Percentiles rank a stretch among this genome's conserved stretches.
These are phyloP conservation scores for Callipepla californica DNA, from an alignment of 2,113 vertebrate genomes.

Conservation along the genomic window DNA sequence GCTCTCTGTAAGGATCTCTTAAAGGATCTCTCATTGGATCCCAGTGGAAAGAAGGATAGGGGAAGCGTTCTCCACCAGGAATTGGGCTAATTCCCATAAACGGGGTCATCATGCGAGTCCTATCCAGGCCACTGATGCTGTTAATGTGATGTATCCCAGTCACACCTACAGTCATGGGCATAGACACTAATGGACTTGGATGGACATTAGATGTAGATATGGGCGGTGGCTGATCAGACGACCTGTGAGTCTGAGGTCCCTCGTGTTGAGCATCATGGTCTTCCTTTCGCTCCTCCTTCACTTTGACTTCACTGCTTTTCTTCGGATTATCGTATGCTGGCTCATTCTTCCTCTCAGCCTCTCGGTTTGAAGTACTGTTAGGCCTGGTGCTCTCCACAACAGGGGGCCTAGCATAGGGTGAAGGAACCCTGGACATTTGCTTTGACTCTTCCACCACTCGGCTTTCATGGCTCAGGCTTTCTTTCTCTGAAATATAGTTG, in stretches of 20 bases:
- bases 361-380: conserved; percentile 85
- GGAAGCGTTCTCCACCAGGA: conserved; percentile 93
- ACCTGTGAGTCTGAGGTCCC: conserved; percentile 80
- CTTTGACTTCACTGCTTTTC: conserved; percentile 92
- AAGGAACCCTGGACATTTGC: conserved; percentile 84
- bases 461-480: conserved; percentile 84
- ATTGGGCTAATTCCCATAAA: conserved; percentile 98
- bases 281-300: conserved; percentile 96
- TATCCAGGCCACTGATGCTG: conserved; percentile 90
- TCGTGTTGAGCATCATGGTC: conserved; percentile 88
- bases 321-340: conserved; percentile 86
- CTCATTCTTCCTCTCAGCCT: conserved; percentile 90
- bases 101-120: conserved; percentile 95
- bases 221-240: conserved; percentile 80
- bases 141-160: conserved; percentile 92
- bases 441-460: conserved; percentile 87
- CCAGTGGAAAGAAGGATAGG: conserved; percentile 96
- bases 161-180: conserved; percentile 91
- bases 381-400: conserved; percentile 78
- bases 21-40: conserved; percentile 92
- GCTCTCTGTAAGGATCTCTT: conserved; percentile 91
- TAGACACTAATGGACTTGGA: conserved; percentile 84
- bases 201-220: conserved; percentile 81
- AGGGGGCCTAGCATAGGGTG: conserved; percentile 86
- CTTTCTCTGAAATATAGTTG: conserved; percentile 87